Base-by-base conservation (phyloP, 2,888 invertebrate species). In the Zygothrica quintamaculata region DNA sequence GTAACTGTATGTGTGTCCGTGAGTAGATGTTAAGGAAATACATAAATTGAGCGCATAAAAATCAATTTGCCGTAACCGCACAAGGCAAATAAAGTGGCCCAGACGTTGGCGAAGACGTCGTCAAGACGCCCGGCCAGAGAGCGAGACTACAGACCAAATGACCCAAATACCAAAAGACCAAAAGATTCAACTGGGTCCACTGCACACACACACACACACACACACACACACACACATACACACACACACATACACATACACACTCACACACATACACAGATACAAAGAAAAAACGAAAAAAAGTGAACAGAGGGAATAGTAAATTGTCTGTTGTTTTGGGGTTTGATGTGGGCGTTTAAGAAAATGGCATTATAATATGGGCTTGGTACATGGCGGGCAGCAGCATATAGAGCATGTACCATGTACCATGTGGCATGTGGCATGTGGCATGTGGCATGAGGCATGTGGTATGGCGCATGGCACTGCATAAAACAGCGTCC, bases 11-110 rank as follows among this genome's bases (percentile, higher is more conserved):
- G 29, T 6, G 46, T 6, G 26, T 31, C 42, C 13, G 9, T 51
- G 43, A 25, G 44, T 64, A 47, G 60, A 66, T 62, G 58, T 62
- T 44, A 50, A 43, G 47, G 44, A 74, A 74, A 82, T 65, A 67
- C 69, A 77, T 80, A 82, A 86, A 84, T 86, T 70, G 87, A 77
- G 78, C 65, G 74, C 78, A 82, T 86, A 82, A 86, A 82, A 82
- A 82, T 87, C 87, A 84, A 82, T 82, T 86, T 82, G 64, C 69
- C 82, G 81, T 81, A 72, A 86, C 84, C 87, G 84, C 81, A 84
- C 58, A 75, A 61, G 62, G 64, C 77, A 82, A 76, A 85, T 82
- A 76, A 77, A 78, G 65, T 62, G 64, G 59, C 48, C 46, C 60
- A 64, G 64, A 62, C 51, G 52, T 42, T 40, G 66, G 43, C 40